These are phyloP conservation scores for Lucilia sericata DNA, from an alignment of 1,140 invertebrate species.

Conservation along the genomic window DNA sequence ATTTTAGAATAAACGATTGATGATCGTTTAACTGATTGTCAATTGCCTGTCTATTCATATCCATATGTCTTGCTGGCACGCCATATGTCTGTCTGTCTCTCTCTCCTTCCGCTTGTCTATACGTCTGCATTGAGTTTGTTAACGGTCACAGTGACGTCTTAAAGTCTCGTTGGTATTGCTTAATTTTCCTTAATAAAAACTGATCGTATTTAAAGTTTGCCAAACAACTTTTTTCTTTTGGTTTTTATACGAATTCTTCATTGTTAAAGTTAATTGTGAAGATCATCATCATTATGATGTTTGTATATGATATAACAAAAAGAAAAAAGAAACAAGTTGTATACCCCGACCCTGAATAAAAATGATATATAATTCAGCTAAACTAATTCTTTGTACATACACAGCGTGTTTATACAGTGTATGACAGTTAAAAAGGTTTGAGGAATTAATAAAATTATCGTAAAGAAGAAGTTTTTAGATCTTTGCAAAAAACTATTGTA, in stretches of 20 bases:
- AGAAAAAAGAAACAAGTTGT: constrained; percentile 12
- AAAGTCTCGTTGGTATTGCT: constrained; percentile 1
- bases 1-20: constrained; percentile 10
- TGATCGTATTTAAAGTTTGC: neutral
- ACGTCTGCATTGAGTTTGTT: neutral
- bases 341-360: constrained; percentile 17
- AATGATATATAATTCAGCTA: constrained; percentile 10
- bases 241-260: neutral
- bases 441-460: too few relatives aligned
- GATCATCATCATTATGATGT: neutral
- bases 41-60: neutral
- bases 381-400: neutral
- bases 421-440: neutral
- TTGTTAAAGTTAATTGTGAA: neutral
- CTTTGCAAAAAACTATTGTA: too few relatives aligned
- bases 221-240: neutral
- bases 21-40: constrained; percentile 15
- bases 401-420: neutral
- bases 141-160: constrained; percentile 14
- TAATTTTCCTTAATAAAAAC: neutral
- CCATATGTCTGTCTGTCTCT: neutral
- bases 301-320: neutral
- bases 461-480: too few relatives aligned
- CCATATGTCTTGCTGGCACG: neutral
- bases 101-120: neutral